A percentile compares a stretch with the other conserved stretches of the same genome.
Evolutionary conservation across 1,140 invertebrate species (phyloP).

Genomic region (Meteorus sp.): DNA sequence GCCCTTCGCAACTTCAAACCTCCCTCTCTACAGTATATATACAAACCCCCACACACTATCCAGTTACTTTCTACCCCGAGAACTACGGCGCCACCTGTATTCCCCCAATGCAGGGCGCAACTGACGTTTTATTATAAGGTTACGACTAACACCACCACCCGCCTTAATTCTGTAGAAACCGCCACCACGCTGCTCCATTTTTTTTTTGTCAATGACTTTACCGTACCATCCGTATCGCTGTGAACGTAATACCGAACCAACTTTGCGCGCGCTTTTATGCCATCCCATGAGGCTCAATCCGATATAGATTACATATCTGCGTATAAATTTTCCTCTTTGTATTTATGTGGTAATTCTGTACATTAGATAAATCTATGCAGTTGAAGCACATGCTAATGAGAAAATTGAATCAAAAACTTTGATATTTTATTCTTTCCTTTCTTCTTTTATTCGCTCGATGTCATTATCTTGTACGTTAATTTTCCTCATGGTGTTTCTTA

Average conservation of each 20-base stretch:
- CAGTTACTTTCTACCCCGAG: conserved; percentile 15
- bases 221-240: too few relatives aligned
- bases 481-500: too few relatives aligned
- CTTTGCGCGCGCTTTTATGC: too few relatives aligned
- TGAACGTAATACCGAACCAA: too few relatives aligned
- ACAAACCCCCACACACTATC: conserved; percentile 2
- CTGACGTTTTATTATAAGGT: conserved; percentile 24
- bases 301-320: not conserved
- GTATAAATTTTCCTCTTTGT: not conserved
- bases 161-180: not conserved
- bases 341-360: not conserved
- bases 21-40: too few relatives aligned
- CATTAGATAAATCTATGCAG: not conserved
- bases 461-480: not conserved
- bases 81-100: conserved; percentile 28
- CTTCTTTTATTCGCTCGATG: not conserved
- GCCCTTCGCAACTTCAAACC: too few relatives aligned
- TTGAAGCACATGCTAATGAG: too few relatives aligned
- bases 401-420: not conserved
- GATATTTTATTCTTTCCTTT: too few relatives aligned
- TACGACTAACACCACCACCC: not conserved
- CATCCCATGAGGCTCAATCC: not conserved
- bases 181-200: conserved; percentile 2
- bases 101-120: conserved; percentile 16
- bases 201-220: too few relatives aligned